Conservation (phyloP, 92 coral and sea anemone genomes). For the Zoanthus solanderi region DNA sequence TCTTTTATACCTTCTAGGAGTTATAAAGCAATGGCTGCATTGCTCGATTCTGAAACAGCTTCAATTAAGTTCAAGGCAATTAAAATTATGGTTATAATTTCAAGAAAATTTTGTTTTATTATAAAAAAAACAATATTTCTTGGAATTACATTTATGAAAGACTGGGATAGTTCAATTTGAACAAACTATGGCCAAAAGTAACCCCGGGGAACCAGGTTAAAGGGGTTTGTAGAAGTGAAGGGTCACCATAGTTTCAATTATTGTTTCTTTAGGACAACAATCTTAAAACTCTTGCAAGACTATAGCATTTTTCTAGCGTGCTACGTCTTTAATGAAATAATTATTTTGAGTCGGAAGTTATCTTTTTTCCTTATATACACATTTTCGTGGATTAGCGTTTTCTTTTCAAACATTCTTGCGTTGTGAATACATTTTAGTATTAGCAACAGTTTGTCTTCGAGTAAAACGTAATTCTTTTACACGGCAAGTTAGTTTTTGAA, state of each 20-base stretch:
- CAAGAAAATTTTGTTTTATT: not conserved
- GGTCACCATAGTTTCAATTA: slow-evolving; percentile 14
- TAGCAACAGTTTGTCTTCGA: too few species aligned
- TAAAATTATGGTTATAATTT: too few species aligned
- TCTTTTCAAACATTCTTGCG: too few species aligned
- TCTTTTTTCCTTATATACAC: too few species aligned
- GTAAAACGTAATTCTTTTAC: too few species aligned
- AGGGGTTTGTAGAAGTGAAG: not conserved
- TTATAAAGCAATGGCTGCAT: too few species aligned
- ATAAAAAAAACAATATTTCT: not conserved
- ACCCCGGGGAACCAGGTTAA: not conserved
- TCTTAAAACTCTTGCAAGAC: not conserved
- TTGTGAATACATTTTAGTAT: too few species aligned
- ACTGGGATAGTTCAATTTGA: not conserved
- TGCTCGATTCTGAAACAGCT: too few species aligned
- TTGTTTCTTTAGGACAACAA: not conserved
- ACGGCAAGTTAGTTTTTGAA: too few species aligned
- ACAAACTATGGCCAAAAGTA: not conserved
- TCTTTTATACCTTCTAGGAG: too few species aligned
- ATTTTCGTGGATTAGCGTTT: too few species aligned
- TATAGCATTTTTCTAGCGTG: not conserved
- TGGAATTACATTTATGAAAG: not conserved
- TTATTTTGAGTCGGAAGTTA: not conserved
- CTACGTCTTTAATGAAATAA: not conserved
- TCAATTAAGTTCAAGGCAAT: too few species aligned